phyloP scores from a whole-genome alignment of 2,797 vertebrate genomes.

The Epinephelus awoara region DNA sequence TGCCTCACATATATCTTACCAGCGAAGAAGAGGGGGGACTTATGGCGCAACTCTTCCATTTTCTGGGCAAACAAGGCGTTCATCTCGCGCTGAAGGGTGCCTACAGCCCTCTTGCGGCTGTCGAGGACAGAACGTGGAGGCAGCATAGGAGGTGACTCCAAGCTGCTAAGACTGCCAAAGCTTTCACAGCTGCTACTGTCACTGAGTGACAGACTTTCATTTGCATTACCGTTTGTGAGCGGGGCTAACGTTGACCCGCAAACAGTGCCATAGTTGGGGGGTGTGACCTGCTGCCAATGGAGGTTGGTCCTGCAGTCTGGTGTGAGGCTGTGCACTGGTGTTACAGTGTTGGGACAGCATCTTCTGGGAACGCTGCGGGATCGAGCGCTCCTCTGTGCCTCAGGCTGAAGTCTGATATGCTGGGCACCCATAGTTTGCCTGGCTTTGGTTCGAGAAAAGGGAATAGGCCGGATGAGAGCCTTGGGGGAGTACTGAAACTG shows the following conservation, averaged over 20 bases:
- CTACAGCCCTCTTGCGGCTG: constrained; percentile 88
- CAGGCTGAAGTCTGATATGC: constrained; percentile 55
- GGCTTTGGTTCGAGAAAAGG: constrained; percentile 66
- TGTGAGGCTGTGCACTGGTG: constrained; percentile 58
- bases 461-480: constrained; percentile 45
- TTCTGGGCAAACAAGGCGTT: constrained; percentile 96
- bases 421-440: constrained; percentile 74
- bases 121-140: constrained; percentile 82
- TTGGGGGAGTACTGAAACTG: constrained; percentile 58
- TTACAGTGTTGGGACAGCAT: constrained; percentile 60
- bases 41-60: constrained; percentile 96
- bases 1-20: constrained; percentile 89
- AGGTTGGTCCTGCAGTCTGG: constrained; percentile 79
- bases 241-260: constrained; percentile 65
- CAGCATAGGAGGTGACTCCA: constrained; percentile 81
- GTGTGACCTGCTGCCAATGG: constrained; percentile 77
- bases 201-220: constrained; percentile 84
- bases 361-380: constrained; percentile 81
- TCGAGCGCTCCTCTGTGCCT: constrained; percentile 69
- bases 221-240: constrained; percentile 16
- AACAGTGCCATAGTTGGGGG: constrained; percentile 82
- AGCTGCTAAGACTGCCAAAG: constrained; percentile 88
- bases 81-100: constrained; percentile 97
- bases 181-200: constrained; percentile 90
- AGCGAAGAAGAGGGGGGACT: constrained; percentile 94